phyloP scores from a whole-genome alignment of 2,888 invertebrate species.

The Polymixis flavicincta region DNA sequence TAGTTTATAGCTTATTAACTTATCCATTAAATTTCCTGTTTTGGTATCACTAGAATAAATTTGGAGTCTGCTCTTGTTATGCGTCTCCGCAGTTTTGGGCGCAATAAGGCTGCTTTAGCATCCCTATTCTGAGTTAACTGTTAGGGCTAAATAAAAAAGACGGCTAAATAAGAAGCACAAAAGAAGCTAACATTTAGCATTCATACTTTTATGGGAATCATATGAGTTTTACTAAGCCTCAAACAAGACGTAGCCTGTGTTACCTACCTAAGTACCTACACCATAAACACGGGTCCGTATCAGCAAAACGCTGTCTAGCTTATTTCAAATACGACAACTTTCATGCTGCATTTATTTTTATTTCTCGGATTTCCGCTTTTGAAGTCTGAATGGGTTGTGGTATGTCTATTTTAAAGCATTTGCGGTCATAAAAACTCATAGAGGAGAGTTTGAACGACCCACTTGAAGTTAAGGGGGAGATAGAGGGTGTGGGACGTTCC shows the following conservation, averaged over 20 bases:
- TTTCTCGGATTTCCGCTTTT: slow-evolving; percentile 57
- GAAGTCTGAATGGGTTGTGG: slow-evolving; percentile 55
- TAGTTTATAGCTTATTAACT: slow-evolving; percentile 20
- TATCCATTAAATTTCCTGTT: slow-evolving; percentile 33
- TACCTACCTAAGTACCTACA: background rate
- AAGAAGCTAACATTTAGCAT: background rate
- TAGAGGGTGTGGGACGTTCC: slow-evolving; percentile 16
- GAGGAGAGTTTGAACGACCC: slow-evolving; percentile 59
- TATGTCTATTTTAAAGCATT: slow-evolving; percentile 67
- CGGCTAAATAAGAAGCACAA: no score
- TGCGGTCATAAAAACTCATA: slow-evolving; percentile 65
- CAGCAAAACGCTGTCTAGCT: slow-evolving; percentile 35
- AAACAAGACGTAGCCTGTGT: slow-evolving; percentile 2
- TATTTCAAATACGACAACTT: slow-evolving; percentile 58
- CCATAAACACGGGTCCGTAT: background rate
- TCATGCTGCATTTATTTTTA: slow-evolving; percentile 65
- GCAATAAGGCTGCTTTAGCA: no score
- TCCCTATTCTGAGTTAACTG: background rate
- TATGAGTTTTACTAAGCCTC: slow-evolving; percentile 7
- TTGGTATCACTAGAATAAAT: background rate
- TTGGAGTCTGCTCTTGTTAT: background rate
- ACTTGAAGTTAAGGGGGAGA: slow-evolving; percentile 54
- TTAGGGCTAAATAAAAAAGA: background rate
- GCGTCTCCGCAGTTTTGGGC: background rate
- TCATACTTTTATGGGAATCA: background rate